These are phyloP conservation scores for Astatotilapia flaviijosephi DNA, from an alignment of 2,113 vertebrate species.

Conservation along the genomic window DNA sequence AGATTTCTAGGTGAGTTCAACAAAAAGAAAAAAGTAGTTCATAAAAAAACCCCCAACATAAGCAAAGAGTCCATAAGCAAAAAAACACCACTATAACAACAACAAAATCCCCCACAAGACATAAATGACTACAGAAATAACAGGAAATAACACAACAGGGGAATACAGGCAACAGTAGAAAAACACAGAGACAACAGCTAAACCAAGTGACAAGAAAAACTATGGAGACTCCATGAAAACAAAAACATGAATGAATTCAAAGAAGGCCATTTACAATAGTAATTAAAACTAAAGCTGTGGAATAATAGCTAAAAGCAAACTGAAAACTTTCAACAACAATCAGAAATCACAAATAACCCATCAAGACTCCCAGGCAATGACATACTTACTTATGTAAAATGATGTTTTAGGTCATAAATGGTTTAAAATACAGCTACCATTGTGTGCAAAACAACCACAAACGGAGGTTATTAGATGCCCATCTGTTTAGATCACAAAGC, in stretches of 20 bases:
- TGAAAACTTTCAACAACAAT: too few species aligned
- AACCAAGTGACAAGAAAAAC: not conserved
- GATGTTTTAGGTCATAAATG: not conserved
- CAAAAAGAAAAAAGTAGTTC: not conserved
- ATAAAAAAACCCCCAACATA: fast-evolving
- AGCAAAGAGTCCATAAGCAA: not conserved
- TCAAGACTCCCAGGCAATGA: too few species aligned
- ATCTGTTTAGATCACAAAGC: not conserved
- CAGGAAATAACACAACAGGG: not conserved
- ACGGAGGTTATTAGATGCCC: not conserved
- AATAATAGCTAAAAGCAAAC: too few species aligned
- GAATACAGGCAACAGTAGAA: not conserved
- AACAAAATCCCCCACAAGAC: not conserved
- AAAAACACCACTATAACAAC: fast-evolving
- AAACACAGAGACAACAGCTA: not conserved
- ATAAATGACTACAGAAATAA: not conserved
- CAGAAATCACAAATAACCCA: too few species aligned
- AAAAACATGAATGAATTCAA: not conserved
- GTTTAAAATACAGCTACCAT: not conserved
- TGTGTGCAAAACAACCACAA: fast-evolving
- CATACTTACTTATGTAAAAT: not conserved
- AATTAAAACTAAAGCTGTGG: not conserved
- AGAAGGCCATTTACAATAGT: not conserved
- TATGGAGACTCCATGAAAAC: not conserved
- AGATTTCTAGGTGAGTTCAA: not conserved